phyloP scores from a whole-genome alignment of 2,888 invertebrate genomes.

The Fissipunctia ypsillon region DNA sequence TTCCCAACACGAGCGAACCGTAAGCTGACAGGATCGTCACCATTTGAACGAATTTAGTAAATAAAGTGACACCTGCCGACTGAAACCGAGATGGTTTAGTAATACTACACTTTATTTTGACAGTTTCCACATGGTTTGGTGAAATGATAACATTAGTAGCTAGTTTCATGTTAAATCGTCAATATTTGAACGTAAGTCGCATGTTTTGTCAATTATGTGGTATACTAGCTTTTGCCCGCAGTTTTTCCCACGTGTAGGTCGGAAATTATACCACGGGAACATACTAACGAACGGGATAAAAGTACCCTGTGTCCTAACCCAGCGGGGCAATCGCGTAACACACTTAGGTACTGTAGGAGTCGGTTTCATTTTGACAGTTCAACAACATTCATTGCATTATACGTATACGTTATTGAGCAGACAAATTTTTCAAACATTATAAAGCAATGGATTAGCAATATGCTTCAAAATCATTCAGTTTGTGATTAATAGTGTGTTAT shows the following conservation, averaged over 20 bases:
- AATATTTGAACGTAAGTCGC: conserved; percentile 16
- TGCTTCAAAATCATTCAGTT: no score
- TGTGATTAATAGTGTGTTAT: no score
- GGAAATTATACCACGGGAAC: neutral
- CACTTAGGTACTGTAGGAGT: no score
- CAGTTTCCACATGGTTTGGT: neutral
- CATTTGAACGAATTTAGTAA: conserved; percentile 29
- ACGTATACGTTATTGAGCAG: no score
- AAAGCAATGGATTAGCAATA: no score
- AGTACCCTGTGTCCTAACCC: no score
- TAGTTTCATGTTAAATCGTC: neutral
- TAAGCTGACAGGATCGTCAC: neutral
- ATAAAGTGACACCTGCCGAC: neutral
- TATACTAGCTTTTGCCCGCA: neutral
- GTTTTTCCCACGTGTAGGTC: no score
- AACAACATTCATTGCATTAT: no score
- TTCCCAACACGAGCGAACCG: conserved; percentile 4
- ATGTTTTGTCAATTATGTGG: conserved; percentile 20
- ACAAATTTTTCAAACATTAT: no score
- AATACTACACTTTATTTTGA: conserved; percentile 27
- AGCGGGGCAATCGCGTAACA: no score
- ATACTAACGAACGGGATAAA: neutral
- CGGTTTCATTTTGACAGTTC: no score
- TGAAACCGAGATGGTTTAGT: conserved; percentile 7
- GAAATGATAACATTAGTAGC: conserved; percentile 6